Evolutionary conservation across 2,797 vertebrate species (phyloP), one percentile per base, ranked within the genome.

Genomic region (Cynopterus sphinx): DNA sequence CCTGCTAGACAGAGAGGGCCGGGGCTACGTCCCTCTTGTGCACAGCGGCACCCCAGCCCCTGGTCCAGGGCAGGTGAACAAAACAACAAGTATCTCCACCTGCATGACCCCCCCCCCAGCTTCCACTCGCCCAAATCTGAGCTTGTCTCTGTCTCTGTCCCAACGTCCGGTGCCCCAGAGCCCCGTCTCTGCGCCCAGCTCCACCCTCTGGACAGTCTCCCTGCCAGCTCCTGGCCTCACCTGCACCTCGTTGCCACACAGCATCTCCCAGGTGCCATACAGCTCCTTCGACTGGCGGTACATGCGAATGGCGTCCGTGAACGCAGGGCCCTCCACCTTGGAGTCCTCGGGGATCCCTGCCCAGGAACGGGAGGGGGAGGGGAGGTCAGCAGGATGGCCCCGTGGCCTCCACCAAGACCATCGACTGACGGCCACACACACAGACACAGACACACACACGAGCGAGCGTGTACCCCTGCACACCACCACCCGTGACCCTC

Each of bases 211-310:
- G 57, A 7, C 65, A 8, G 43, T 16, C n/a, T 19, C 73, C 68
- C 63, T 4, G 1, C 9, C 31, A 12, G 41, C 59, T 65, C 5
- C 73, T 0, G 1, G 75, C 39, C 98, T 98, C 96, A 99, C 99
- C 99, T 99, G 99, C 71, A 98, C 98, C 87, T 99, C 99, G 0
- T 98, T 98, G 46, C 99, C 99, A 1, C 99, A 99, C 95, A 99
- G 99, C 99, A 99, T 99, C 82, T 99, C 99, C 99, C 99, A 99
- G 91, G 99, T 99, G 91, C 99, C 99, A 0, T 99, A 99, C 97
- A 99, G 99, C 89, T 99, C 99, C 96, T 98, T 98, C 0, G 98
- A 97, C 98, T 99, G 99, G 90, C 99, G 99, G 97, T 99, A 98
- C 93, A 99, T 99, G 77, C 99, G 98, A 84, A 99, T 97, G 0